Base-by-base conservation (phyloP, 2,113 vertebrate species). In the Prinia subflava region DNA sequence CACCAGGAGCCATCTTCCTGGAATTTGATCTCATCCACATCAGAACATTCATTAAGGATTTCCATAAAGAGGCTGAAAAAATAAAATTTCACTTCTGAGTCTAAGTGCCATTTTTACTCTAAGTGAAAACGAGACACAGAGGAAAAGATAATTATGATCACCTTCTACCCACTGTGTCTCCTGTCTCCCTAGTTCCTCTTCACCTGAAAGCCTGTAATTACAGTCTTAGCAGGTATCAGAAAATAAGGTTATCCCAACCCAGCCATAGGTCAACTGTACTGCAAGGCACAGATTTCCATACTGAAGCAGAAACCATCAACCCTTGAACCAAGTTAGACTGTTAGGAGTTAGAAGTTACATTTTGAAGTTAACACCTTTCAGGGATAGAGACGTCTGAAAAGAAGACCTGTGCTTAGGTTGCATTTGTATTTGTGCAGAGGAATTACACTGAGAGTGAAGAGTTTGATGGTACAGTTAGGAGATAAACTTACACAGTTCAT, bases 1-100 rank as follows among this genome's bases (percentile, higher is more conserved):
- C 99, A 99, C 99, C 99, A 99, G 23, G 99, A 99, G 21, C 99
- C 99, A 60, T 99, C 99, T 94, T 99, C 99, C 91, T 99, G 99
- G 96, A 99, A 99, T 97, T 99, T 99, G 84, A 99, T 99, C 96
- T 99, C 99, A 95, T 99, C 99, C 69, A 99, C 98, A 92, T 99
- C 99, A 15, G 99, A 99, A 97, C 99, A 99, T 96, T 99, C 99
- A 78, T 98, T 99, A 91, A 99, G 98, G 92, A 99, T 99, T 98
- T 99, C 99, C 98, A 99, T 98, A 92, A 99, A 99, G 18, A 99
- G 98, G 33, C 99, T 99, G 92, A 83, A 95, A 95, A 98, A 88
- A 53, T 47, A 96, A 92, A 65, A 71, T 82, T 96, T 57, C 7
- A 1, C 2, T 82, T 96, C 50, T 33, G 6, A 75, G 64, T 79